These are phyloP conservation scores for Platanista minor DNA, from an alignment of 2,113 vertebrate genomes.

Conservation along the genomic window DNA sequence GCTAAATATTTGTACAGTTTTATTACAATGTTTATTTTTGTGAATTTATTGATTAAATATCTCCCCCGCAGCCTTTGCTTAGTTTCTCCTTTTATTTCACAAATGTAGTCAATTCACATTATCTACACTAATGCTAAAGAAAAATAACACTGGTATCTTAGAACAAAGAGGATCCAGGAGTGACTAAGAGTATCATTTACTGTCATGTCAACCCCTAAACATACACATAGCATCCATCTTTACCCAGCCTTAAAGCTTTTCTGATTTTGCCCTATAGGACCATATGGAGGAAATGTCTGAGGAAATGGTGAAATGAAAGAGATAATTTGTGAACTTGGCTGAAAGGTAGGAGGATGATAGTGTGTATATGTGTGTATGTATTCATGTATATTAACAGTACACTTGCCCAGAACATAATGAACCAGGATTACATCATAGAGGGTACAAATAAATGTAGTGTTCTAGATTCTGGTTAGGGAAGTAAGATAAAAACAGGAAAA, in stretches of 20 bases:
- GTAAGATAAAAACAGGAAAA: constrained; percentile 3
- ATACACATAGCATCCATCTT: neutral
- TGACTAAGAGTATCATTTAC: neutral
- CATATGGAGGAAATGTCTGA: neutral
- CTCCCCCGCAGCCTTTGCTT: neutral
- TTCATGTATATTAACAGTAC: neutral
- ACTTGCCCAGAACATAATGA: neutral
- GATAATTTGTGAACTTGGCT: neutral
- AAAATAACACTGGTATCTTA: neutral
- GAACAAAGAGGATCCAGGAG: neutral
- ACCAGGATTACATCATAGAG: neutral
- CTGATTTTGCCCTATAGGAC: neutral
- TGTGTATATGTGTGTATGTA: neutral
- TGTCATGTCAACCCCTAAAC: neutral
- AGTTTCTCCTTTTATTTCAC: constrained; percentile 19
- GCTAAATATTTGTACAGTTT: constrained; percentile 54
- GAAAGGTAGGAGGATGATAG: neutral
- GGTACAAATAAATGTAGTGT: neutral
- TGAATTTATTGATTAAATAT: constrained; percentile 18
- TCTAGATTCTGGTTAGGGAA: neutral
- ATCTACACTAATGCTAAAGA: neutral
- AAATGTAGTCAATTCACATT: neutral
- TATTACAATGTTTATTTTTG: constrained; percentile 37
- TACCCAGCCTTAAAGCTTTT: neutral
- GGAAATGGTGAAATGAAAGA: neutral